phyloP scores from a whole-genome alignment of 1,140 invertebrate species.

The Lineus longissimus region DNA sequence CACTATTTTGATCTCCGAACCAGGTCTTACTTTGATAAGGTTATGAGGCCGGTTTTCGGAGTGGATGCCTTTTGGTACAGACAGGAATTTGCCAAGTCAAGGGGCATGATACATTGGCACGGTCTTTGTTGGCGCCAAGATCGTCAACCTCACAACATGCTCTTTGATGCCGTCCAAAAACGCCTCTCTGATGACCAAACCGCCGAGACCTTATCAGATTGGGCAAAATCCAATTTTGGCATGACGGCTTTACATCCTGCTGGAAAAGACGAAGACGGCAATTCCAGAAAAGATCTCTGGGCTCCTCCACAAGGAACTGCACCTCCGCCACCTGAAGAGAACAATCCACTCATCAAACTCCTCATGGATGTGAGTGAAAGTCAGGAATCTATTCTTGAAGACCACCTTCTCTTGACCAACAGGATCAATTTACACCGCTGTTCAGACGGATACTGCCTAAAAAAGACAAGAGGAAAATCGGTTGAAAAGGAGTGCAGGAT shows the following conservation, averaged over 20 bases:
- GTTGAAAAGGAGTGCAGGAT: too few species aligned
- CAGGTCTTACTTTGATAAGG: constrained; percentile 8
- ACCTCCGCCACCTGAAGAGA: constrained; percentile 7
- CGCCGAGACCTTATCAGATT: constrained; percentile 10
- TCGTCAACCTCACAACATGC: constrained; percentile 22
- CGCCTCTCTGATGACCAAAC: constrained; percentile 16
- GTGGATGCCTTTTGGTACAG: constrained; percentile 17
- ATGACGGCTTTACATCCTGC: constrained; percentile 17
- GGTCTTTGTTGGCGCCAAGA: constrained; percentile 21
- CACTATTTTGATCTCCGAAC: constrained; percentile 24
- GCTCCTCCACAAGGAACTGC: constrained; percentile 21
- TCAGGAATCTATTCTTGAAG: constrained; percentile 16
- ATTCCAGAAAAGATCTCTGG: constrained; percentile 19
- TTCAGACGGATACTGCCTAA: constrained; percentile 16
- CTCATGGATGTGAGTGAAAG: constrained; percentile 19
- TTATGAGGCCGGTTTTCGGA: constrained; percentile 12
- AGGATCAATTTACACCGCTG: constrained; percentile 19
- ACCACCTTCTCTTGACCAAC: constrained; percentile 14
- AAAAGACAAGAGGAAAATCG: constrained; percentile 4
- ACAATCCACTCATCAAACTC: constrained; percentile 19
- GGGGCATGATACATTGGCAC: constrained; percentile 23
- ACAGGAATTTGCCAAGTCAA: constrained; percentile 23
- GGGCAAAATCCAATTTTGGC: constrained; percentile 13
- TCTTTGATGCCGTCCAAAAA: constrained; percentile 21
- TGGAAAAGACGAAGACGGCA: constrained; percentile 16